phyloP scores from a whole-genome alignment of 1,140 invertebrate species.

The Tyrophagus putrescentiae region DNA sequence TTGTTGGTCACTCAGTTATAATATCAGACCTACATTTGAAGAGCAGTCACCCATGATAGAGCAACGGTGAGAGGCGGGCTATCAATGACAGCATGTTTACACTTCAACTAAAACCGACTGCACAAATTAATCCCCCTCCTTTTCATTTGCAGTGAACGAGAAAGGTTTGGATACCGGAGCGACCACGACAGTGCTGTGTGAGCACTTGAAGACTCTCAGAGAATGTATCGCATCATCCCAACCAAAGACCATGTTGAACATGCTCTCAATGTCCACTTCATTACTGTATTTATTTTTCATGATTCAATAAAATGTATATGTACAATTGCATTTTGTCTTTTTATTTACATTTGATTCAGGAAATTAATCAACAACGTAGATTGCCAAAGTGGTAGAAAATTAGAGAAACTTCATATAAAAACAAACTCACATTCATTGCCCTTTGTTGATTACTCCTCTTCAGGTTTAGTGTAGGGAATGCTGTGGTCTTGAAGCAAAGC shows the following conservation, averaged over 20 bases:
- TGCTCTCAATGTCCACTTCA: neutral
- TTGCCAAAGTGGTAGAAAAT: neutral
- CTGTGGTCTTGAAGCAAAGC: conserved; percentile 8
- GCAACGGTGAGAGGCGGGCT: neutral
- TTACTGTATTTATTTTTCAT: neutral
- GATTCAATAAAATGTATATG: too few relatives aligned
- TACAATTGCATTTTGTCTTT: neutral
- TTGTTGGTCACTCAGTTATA: neutral
- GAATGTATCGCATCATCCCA: too few relatives aligned
- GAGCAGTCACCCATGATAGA: neutral
- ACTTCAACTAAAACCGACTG: neutral
- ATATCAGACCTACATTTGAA: neutral
- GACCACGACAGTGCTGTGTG: neutral
- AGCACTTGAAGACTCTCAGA: too few relatives aligned
- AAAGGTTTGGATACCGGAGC: neutral
- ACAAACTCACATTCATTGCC: neutral
- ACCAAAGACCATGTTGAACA: neutral
- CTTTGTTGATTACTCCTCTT: neutral
- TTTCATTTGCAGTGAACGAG: conserved; percentile 5
- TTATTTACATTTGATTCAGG: neutral
- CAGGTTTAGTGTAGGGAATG: conserved; percentile 14
- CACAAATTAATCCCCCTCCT: neutral
- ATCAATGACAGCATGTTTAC: neutral
- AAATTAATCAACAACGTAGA: neutral
- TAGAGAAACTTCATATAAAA: neutral